These are phyloP conservation scores for Rattus rattus DNA, from an alignment of 2,113 vertebrate species.

Conservation along the genomic window DNA sequence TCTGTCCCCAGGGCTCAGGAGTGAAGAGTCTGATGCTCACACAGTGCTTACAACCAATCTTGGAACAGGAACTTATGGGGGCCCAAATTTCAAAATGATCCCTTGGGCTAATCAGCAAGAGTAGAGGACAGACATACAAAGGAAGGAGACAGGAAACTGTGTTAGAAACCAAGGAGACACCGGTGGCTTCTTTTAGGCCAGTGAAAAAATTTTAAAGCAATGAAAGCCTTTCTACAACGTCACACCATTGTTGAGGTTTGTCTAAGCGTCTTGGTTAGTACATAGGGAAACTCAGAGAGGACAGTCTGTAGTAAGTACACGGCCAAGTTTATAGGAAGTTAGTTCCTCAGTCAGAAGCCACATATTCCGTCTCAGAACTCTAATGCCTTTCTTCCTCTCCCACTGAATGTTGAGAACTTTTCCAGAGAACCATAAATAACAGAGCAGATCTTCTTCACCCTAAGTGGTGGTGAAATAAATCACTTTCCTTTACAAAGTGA, in stretches of 20 bases:
- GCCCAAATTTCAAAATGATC: slow-evolving; percentile 43
- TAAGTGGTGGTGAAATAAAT: not conserved
- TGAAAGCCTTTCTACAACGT: not conserved
- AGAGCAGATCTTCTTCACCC: slow-evolving; percentile 2
- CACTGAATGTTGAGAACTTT: not conserved
- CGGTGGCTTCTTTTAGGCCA: not conserved
- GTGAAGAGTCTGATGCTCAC: slow-evolving; percentile 27
- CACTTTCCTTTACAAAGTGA: not conserved
- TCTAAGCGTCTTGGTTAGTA: slow-evolving; percentile 23
- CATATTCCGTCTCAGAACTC: not conserved
- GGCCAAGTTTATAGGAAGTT: not conserved
- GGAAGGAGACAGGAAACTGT: not conserved
- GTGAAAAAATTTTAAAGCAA: not conserved
- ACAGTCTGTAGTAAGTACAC: not conserved
- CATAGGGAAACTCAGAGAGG: not conserved
- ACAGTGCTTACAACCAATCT: not conserved
- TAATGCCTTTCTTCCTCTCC: not conserved
- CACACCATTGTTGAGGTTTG: not conserved
- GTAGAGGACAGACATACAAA: not conserved
- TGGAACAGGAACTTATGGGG: slow-evolving; percentile 44
- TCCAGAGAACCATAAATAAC: not conserved
- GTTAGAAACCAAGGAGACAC: not conserved
- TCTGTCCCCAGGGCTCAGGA: not conserved
- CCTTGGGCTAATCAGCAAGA: slow-evolving; percentile 4
- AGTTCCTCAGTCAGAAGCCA: not conserved